These are phyloP conservation scores for Hydractinia echinata DNA, from an alignment of 30 jellyfish, hydroid and myxozoan genomes.

Conservation along the genomic window DNA sequence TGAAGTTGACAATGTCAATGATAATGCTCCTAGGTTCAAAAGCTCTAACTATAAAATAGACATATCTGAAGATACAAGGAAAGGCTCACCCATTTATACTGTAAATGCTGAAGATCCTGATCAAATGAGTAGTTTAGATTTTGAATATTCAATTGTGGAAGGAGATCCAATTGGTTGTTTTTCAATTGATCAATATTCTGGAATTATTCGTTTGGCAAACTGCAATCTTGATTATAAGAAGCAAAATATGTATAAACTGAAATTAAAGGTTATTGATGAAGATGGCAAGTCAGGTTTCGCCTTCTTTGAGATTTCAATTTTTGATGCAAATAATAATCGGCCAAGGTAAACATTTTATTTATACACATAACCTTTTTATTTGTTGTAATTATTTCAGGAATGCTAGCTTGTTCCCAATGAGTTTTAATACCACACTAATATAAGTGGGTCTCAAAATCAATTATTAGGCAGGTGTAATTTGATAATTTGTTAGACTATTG, in stretches of 20 bases:
- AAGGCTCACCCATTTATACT: constrained; percentile 51
- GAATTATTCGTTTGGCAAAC: constrained; percentile 5
- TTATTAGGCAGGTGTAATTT: too few relatives aligned
- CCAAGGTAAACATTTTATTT: constrained; percentile 16
- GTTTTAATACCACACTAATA: too few relatives aligned
- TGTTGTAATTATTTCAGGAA: too few relatives aligned
- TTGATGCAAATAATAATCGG: constrained; percentile 32
- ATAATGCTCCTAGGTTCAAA: constrained; percentile 66
- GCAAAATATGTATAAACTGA: constrained; percentile 22
- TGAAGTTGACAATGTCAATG: constrained; percentile 64
- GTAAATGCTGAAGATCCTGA: constrained; percentile 85
- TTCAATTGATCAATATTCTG: constrained; percentile 36
- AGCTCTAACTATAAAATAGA: constrained; percentile 44
- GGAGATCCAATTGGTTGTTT: constrained; percentile 54
- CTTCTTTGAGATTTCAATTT: constrained; percentile 5
- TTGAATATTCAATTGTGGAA: constrained; percentile 60
- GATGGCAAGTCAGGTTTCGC: constrained; percentile 38
- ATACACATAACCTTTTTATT: too few relatives aligned
- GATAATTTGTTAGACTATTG: too few relatives aligned
- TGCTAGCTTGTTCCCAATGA: too few relatives aligned
- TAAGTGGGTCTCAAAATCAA: too few relatives aligned
- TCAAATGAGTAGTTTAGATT: constrained; percentile 55
- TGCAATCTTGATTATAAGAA: constrained; percentile 32
- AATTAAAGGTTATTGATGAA: constrained; percentile 25
- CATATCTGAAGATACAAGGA: constrained; percentile 74